Percentiles rank a stretch among this genome's conserved stretches.
phyloP scores from a whole-genome alignment of 1,140 invertebrate species.

The Adelges cooleyi region DNA sequence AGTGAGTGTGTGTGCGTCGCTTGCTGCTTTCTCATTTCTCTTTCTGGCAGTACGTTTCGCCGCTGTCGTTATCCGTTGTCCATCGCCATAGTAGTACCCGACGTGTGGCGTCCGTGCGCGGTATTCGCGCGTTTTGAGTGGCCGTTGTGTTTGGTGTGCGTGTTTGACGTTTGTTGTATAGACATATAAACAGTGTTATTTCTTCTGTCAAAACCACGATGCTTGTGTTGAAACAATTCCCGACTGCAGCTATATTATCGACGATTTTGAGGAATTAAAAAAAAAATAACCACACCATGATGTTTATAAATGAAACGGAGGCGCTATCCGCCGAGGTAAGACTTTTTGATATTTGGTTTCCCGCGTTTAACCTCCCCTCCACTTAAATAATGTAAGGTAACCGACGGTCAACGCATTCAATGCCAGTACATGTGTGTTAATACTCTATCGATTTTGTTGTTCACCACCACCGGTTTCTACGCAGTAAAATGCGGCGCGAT shows the following conservation, averaged over 20 bases:
- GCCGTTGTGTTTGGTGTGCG: too few relatives aligned
- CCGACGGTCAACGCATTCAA: neutral
- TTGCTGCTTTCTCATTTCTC: slow-evolving; percentile 25
- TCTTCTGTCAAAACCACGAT: neutral
- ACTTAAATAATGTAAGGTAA: neutral
- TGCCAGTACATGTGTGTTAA: neutral
- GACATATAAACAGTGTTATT: neutral
- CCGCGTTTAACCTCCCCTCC: slow-evolving; percentile 10
- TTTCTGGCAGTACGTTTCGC: slow-evolving; percentile 25
- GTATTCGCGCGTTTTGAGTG: neutral
- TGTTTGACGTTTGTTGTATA: too few relatives aligned
- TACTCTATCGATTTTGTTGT: neutral
- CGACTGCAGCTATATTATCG: too few relatives aligned
- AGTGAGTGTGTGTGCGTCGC: neutral
- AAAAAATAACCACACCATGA: too few relatives aligned
- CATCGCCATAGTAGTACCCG: neutral
- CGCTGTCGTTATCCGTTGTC: neutral
- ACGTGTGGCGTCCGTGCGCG: neutral
- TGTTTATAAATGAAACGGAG: too few relatives aligned
- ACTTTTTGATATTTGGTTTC: neutral
- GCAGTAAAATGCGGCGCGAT: neutral
- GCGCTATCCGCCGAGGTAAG: neutral
- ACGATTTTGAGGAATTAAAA: too few relatives aligned
- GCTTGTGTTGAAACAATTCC: neutral
- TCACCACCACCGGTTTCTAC: neutral